phyloP scores from a whole-genome alignment of 2,797 vertebrate species.

The Spheniscus humboldti region DNA sequence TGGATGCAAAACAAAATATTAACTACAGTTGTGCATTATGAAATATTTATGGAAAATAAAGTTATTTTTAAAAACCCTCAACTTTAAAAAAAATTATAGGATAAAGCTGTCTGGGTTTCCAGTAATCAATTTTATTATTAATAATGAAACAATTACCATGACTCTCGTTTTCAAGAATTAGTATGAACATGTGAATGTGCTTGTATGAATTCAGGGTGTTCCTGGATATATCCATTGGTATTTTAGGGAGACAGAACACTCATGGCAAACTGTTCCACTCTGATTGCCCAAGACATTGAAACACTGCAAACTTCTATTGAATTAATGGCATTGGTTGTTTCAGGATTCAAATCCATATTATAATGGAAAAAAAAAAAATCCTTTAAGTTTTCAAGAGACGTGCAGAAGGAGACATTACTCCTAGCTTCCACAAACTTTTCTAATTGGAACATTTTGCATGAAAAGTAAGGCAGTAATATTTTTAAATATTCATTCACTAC shows the following conservation, averaged over 20 bases:
- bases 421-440: neutral
- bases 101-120: neutral
- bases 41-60: neutral
- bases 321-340: neutral
- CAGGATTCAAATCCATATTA: neutral
- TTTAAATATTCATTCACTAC: neutral
- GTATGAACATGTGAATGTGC: neutral
- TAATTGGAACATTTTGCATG: neutral
- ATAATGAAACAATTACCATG: neutral
- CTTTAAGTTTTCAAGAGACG: neutral
- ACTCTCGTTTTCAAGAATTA: neutral
- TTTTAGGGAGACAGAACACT: neutral
- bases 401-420: fast-evolving
- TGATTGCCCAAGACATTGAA: neutral
- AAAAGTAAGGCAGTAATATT: neutral
- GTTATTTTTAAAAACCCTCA: neutral
- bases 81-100: neutral
- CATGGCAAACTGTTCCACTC: neutral
- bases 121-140: neutral
- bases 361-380: neutral
- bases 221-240: neutral
- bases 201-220: neutral
- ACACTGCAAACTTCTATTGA: neutral
- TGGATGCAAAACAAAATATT: neutral
- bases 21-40: neutral